These are phyloP conservation scores for Cotesia congregata DNA, from an alignment of 2,888 invertebrate species.

Conservation along the genomic window DNA sequence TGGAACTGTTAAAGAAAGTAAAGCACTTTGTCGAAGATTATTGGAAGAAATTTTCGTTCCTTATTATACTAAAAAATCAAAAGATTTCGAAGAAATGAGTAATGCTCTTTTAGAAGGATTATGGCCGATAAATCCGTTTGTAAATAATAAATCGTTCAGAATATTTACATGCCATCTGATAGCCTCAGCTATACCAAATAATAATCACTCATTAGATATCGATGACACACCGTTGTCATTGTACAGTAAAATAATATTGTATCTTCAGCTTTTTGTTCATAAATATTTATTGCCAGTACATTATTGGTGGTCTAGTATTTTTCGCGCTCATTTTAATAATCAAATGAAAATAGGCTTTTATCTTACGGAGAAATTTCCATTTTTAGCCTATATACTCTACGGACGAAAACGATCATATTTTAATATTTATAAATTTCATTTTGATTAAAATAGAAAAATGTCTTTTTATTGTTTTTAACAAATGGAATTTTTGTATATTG, in stretches of 20 bases:
- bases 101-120: conserved; percentile 78
- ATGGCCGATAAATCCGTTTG: conserved; percentile 77
- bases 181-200: conserved; percentile 58
- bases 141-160: conserved; percentile 75
- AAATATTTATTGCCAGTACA: conserved; percentile 60
- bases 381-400: conserved; percentile 77
- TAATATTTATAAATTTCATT: conserved; percentile 69
- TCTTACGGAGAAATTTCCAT: conserved; percentile 79
- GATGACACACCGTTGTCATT: conserved; percentile 50
- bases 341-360: conserved; percentile 75
- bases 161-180: conserved; percentile 74
- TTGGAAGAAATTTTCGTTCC: conserved; percentile 77
- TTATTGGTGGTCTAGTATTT: conserved; percentile 68
- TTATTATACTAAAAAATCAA: conserved; percentile 74
- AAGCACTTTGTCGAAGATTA: conserved; percentile 72
- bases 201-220: conserved; percentile 56
- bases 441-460: conserved; percentile 46
- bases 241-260: conserved; percentile 65
- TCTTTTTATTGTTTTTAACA: background rate
- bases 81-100: conserved; percentile 78
- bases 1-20: conserved; percentile 76
- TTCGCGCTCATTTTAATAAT: conserved; percentile 76
- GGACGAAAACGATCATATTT: conserved; percentile 77
- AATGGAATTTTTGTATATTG: background rate
- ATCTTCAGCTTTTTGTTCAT: conserved; percentile 66